A percentile compares a stretch with the other conserved stretches of the same genome.
Conservation (phyloP, 1,140 invertebrate genomes). For the Drosophila pachea region DNA sequence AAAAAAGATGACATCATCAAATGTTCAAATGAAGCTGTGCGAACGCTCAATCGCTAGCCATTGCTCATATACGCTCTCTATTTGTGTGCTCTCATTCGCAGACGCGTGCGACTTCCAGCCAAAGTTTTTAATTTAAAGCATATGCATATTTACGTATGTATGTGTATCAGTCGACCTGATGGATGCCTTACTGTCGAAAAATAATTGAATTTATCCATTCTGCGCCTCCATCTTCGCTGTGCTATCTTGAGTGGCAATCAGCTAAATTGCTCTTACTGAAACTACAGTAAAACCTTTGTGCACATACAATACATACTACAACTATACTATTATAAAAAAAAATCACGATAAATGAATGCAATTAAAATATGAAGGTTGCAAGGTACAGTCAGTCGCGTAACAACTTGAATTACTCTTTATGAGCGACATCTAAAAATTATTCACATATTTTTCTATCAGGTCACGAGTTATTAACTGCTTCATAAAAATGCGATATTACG, state of each 20-base stretch:
- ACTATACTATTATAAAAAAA: conserved; percentile 12
- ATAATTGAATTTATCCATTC: conserved; percentile 16
- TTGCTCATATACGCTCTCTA: conserved; percentile 21
- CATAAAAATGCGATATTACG: neutral
- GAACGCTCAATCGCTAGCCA: conserved; percentile 15
- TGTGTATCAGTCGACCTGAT: conserved; percentile 2
- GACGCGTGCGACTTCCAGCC: conserved; percentile 64
- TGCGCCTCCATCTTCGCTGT: conserved; percentile 18
- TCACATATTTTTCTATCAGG: conserved; percentile 46
- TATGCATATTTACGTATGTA: neutral
- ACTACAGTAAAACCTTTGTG: conserved; percentile 28
- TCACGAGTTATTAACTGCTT: conserved; percentile 37
- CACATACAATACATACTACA: conserved; percentile 13
- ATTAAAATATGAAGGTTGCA: conserved; percentile 55
- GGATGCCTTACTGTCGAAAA: conserved; percentile 8
- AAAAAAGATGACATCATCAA: conserved; percentile 66
- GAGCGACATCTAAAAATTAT: conserved; percentile 36
- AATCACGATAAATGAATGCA: conserved; percentile 6
- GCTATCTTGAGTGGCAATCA: conserved; percentile 35
- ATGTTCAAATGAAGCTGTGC: conserved; percentile 46
- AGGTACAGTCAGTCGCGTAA: conserved; percentile 58
- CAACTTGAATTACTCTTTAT: conserved; percentile 34
- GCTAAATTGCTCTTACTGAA: conserved; percentile 30
- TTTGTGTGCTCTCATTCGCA: conserved; percentile 52
- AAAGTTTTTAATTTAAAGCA: conserved; percentile 5